Base-by-base conservation (phyloP, 2,797 vertebrate genomes). In the Spea hammondii region DNA sequence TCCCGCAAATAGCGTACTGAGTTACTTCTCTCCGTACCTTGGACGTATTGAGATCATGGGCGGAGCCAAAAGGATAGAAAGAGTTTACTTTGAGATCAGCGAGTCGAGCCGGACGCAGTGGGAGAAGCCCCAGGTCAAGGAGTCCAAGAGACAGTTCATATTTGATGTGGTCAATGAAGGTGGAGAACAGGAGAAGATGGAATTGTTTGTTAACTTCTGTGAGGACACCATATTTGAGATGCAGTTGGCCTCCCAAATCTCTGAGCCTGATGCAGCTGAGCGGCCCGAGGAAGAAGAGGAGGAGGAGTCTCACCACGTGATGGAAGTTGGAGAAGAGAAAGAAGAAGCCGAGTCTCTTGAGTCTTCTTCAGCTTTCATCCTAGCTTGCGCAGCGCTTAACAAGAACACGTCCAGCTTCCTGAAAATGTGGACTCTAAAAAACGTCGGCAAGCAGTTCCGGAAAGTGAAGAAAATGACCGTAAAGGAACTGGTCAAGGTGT, bases 191-290 rank as follows among this genome's bases (percentile, higher is more conserved):
- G 98, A 99, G 85, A 99, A 99, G 91, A 99, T 99, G 98, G 98
- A 99, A 67, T 92, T 99, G 13, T 99, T 99, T 65, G 98, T 99
- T 44, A 99, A 97, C 86, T 99, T 99, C 88, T 99, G 98, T 44
- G 98, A 99, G 87, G 98, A 99, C 84, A 99, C 98, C 0, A 99
- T 99, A 87, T 99, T 99, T 84, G 98, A 99, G 90, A 99, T 99
- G 98, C 97, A 99, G 77, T 82, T 99, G 65, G 98, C 98, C 0
- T 98, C 98, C 0, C 95, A 97, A 85, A 99, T 99, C 83, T 99
- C 98, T 0, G 98, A 99, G 85, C 93, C 95, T 0, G 97, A 99
- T 79, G 88, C 92, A 0, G 85, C 92, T 0, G 98, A 99, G 82
- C 93, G 95, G 17, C 91, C 88, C 0, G 92, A 93, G 66, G 94